Evolutionary conservation across 2,797 vertebrate genomes (phyloP), one percentile per base, ranked within the genome.

Genomic region (Aplochiton taeniatus): DNA sequence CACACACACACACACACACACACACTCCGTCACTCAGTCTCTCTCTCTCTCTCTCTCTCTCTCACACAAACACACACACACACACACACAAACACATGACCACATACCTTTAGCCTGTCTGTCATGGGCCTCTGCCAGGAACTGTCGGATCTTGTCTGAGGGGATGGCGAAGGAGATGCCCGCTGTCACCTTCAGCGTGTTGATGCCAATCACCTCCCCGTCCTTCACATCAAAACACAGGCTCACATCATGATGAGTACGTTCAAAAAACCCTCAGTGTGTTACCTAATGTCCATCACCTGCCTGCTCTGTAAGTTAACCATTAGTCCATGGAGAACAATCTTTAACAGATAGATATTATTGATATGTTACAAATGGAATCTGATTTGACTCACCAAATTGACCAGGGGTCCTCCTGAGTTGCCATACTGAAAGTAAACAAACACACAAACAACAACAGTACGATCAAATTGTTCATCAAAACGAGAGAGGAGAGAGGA

Each of bases 121-220:
- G 82, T 95, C 93, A 0, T 97, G 93, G 1, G 97, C 97, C 88
- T 99, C 96, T 0, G 94, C 94, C n/a, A 99, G 90, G 83, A 99
- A 99, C 85, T 97, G 95, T 19, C 94, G 92, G 70, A 99, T 98
- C 91, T 98, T 98, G 80, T 98, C 97, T 0, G 97, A 99, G 0
- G 97, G 97, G 83, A 99, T 99, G 66, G 97, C 97, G 51, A 99
- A 99, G 0, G 97, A 98, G 91, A 99, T 99, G 53, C 97, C 97
- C 0, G 97, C 97, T 0, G 97, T 98, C 65, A 98, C 96, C 85
- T 99, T 99, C 76, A 99, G 83, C 0, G 97, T 99, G 83, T 98
- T 99, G 69, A 99, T 98, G 41, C 97, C 97, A 12, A 98, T 98
- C 75, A 99, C 97, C 76, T 99, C 97, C 0, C 97, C 97, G 0